Evolutionary conservation across 35 echinoderm and acorn worm species (phyloP).

Genomic region (Eucidaris tribuloides): DNA sequence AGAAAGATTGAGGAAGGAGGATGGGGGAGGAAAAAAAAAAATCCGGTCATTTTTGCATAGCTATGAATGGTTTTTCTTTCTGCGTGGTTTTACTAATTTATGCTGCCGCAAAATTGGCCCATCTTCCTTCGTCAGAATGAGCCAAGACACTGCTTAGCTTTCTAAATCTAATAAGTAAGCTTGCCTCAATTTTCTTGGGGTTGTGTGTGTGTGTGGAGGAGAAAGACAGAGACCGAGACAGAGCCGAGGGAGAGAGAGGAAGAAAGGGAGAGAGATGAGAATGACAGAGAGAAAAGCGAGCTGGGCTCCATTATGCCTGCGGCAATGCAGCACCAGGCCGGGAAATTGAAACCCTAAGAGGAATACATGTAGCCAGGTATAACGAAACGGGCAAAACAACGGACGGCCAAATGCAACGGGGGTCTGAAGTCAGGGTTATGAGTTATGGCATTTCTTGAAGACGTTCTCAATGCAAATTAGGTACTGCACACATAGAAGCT

Average conservation of each 20-base stretch:
- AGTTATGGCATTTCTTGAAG: conserved; percentile 38
- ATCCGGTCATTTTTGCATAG: background rate
- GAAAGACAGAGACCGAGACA: too few relatives aligned
- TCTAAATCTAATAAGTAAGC: conserved; percentile 27
- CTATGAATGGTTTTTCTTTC: background rate
- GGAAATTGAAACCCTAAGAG: conserved; percentile 21
- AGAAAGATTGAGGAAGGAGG: too few relatives aligned
- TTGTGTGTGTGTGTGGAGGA: too few relatives aligned
- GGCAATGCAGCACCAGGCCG: conserved; percentile 26
- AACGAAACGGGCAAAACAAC: conserved; percentile 19
- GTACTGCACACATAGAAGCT: background rate
- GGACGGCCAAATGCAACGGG: background rate
- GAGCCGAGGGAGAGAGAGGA: background rate
- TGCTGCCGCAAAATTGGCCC: conserved; percentile 29
- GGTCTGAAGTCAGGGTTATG: conserved; percentile 19
- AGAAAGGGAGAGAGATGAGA: background rate
- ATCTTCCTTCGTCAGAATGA: conserved; percentile 8
- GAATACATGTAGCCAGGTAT: conserved; percentile 30
- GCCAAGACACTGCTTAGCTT: conserved; percentile 29
- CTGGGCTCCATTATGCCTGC: conserved; percentile 19
- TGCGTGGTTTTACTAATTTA: conserved; percentile 12
- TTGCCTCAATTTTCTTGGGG: conserved; percentile 26
- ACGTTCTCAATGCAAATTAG: conserved; percentile 34
- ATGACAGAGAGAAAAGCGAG: background rate
- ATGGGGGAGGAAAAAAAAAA: background rate